phyloP scores from a whole-genome alignment of 2,888 invertebrate species.

The Agrotis exclamationis region DNA sequence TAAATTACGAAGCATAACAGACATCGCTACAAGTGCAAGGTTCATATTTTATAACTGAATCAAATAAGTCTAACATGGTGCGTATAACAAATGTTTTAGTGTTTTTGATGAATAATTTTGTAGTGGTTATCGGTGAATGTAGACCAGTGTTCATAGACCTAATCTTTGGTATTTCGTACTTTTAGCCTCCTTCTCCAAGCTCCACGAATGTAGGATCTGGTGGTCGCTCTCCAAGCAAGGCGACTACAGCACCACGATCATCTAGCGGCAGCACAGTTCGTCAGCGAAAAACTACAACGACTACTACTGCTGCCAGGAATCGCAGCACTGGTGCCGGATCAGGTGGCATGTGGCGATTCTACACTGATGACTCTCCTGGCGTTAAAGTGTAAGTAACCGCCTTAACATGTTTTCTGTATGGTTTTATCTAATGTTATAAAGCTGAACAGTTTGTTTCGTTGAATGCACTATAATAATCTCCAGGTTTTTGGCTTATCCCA shows the following conservation, averaged over 20 bases:
- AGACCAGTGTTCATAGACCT: conserved; percentile 23
- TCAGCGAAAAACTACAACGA: conserved; percentile 93
- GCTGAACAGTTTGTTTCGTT: not conserved
- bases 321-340: conserved; percentile 96
- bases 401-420: not conserved
- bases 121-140: not conserved
- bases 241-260: conserved; percentile 94
- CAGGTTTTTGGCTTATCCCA: too few relatives aligned
- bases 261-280: conserved; percentile 94
- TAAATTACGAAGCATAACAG: conserved; percentile 20
- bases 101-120: not conserved
- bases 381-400: conserved; percentile 98
- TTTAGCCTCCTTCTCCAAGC: conserved; percentile 96
- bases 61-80: conserved; percentile 51
- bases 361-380: conserved; percentile 99
- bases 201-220: conserved; percentile 97
- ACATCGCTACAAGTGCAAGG: conserved; percentile 21
- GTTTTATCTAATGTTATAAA: conserved; percentile 12
- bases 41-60: conserved; percentile 32
- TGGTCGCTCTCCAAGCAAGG: conserved; percentile 96
- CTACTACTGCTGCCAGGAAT: conserved; percentile 94
- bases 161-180: conserved; percentile 50
- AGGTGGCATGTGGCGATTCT: conserved; percentile 99
- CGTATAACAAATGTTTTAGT: conserved; percentile 12
- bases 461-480: too few relatives aligned